Percentiles rank a stretch among this genome's conserved stretches.
Evolutionary conservation across 2,888 invertebrate genomes (phyloP).

Genomic region (Therioaphis trifolii): DNA sequence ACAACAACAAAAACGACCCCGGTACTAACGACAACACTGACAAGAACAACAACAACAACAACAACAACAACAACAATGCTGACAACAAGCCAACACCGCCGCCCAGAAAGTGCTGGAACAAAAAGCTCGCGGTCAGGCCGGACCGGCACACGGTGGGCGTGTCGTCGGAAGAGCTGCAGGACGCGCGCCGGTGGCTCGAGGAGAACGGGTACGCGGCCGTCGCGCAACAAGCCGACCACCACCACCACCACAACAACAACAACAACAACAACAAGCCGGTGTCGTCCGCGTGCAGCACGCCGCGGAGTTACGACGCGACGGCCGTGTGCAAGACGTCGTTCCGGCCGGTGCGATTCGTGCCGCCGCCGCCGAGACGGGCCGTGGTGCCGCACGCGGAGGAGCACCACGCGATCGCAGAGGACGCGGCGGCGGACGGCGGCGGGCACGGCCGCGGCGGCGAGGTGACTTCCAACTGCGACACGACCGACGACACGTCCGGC

Average conservation of each 20-base stretch:
- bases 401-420: slow-evolving; percentile 33
- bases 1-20: background rate
- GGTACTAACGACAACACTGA: slow-evolving; percentile 41
- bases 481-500: background rate
- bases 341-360: slow-evolving; percentile 62
- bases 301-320: background rate
- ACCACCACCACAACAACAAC: background rate
- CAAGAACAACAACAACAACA: background rate
- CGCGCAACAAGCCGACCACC: too few species aligned
- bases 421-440: background rate
- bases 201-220: slow-evolving; percentile 68
- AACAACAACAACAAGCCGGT: background rate
- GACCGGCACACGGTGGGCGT: slow-evolving; percentile 86
- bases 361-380: slow-evolving; percentile 46
- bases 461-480: too few species aligned
- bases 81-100: slow-evolving; percentile 45
- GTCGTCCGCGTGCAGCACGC: slow-evolving; percentile 20
- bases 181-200: slow-evolving; percentile 81
- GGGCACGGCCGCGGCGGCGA: background rate
- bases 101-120: slow-evolving; percentile 46
- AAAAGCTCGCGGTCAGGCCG: slow-evolving; percentile 69
- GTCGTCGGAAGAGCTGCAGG: slow-evolving; percentile 82
- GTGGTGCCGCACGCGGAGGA: slow-evolving; percentile 12
- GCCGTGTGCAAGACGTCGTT: slow-evolving; percentile 31
- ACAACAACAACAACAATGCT: background rate